Conservation (phyloP, 2,113 vertebrate species). For the Leucopsar rothschildi region DNA sequence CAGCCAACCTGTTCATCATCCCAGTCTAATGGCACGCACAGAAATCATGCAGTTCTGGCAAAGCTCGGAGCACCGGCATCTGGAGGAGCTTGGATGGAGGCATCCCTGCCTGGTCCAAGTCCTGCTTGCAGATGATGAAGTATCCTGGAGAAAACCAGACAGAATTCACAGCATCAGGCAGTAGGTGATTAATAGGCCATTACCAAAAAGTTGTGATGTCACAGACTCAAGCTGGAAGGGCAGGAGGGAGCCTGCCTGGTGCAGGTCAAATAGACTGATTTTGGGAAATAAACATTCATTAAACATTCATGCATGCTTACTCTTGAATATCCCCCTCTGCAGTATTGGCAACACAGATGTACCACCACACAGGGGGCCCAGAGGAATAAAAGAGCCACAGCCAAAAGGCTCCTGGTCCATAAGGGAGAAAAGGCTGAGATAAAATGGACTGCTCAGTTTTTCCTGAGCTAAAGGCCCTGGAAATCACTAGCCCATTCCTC, state of each 20-base stretch:
- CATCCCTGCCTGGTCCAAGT: not conserved
- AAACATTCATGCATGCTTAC: fast-evolving
- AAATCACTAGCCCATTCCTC: not conserved
- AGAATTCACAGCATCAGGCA: not conserved
- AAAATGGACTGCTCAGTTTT: not conserved
- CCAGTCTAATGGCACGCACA: not conserved
- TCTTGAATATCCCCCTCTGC: not conserved
- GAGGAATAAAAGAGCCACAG: not conserved
- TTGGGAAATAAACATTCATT: not conserved
- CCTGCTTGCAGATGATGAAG: not conserved
- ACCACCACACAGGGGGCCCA: not conserved
- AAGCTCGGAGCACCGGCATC: not conserved
- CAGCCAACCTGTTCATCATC: not conserved
- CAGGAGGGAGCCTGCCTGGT: not conserved
- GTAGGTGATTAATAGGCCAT: conserved; percentile 25
- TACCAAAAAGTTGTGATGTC: not conserved
- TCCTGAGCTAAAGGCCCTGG: not conserved
- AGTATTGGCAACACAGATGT: not conserved
- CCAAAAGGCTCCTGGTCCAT: not conserved
- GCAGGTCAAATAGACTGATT: not conserved
- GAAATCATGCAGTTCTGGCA: not conserved
- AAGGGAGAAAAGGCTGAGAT: not conserved
- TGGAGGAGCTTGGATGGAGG: not conserved
- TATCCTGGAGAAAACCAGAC: not conserved
- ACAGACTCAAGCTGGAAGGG: not conserved